Evolutionary conservation across 2,888 invertebrate genomes (phyloP).

Genomic region (Pogonocherus hispidulus): DNA sequence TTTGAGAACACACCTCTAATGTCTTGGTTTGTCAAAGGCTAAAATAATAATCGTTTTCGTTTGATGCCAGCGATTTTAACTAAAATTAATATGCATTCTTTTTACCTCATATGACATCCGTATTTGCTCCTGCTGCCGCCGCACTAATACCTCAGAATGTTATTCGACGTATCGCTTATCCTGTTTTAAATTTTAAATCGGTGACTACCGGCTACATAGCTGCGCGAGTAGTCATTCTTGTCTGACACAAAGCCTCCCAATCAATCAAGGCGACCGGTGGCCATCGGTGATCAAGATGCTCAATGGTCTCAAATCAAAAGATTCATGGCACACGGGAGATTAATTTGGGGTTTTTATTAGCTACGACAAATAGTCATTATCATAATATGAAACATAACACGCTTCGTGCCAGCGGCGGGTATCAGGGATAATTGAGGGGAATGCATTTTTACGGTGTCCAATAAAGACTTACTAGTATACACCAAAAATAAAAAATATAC

Average conservation of each 20-base stretch:
- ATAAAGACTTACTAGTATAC: too few species aligned
- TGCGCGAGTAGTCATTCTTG: conserved; percentile 10
- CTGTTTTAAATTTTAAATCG: conserved; percentile 33
- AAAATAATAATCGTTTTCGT: too few species aligned
- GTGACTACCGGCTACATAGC: conserved; percentile 3
- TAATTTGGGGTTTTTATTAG: conserved; percentile 29
- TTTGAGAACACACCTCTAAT: too few species aligned
- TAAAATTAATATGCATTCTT: too few species aligned
- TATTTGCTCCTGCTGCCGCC: not conserved
- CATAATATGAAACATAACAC: conserved; percentile 32
- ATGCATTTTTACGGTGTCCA: too few species aligned
- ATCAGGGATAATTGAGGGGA: too few species aligned
- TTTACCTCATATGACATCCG: too few species aligned
- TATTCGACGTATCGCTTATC: conserved; percentile 9
- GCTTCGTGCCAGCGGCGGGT: conserved; percentile 14
- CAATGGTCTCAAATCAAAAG: conserved; percentile 32
- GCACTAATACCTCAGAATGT: not conserved
- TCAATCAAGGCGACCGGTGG: conserved; percentile 30
- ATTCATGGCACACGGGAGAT: conserved; percentile 29
- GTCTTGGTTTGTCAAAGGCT: too few species aligned
- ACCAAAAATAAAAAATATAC: too few species aligned
- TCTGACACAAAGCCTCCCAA: conserved; percentile 28
- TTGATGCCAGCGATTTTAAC: too few species aligned
- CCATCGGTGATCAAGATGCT: conserved; percentile 32
- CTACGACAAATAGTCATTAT: conserved; percentile 31